Conservation (phyloP, 1,140 invertebrate species). For the Adoxophyes honmai region DNA sequence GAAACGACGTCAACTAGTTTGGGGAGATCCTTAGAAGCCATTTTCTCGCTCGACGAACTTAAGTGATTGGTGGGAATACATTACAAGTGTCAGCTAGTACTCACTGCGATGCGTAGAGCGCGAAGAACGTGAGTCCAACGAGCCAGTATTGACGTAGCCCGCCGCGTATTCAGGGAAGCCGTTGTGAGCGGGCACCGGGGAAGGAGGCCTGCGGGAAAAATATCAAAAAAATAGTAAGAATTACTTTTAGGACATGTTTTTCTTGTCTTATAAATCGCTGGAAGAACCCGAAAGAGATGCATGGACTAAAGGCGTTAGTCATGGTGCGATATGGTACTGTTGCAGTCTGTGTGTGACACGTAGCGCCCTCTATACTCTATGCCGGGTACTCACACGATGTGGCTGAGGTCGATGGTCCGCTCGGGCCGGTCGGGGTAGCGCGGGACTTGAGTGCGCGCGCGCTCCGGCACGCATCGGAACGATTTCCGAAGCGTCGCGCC, state of each 20-base stretch:
- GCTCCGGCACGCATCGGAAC: constrained; percentile 96
- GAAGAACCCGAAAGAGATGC: too few relatives aligned
- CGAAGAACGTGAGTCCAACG: constrained; percentile 88
- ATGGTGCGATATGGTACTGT: too few relatives aligned
- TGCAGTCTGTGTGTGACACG: too few relatives aligned
- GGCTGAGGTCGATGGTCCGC: constrained; percentile 94
- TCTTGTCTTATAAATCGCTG: too few relatives aligned
- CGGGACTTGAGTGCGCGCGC: constrained; percentile 86
- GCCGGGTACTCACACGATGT: constrained; percentile 90
- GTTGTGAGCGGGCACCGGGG: constrained; percentile 92
- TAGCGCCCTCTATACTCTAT: too few relatives aligned
- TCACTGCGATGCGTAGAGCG: constrained; percentile 70
- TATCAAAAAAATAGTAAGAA: neutral
- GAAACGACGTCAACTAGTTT: too few relatives aligned
- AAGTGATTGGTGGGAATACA: too few relatives aligned
- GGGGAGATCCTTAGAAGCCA: too few relatives aligned
- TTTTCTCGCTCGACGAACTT: too few relatives aligned
- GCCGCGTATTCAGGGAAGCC: constrained; percentile 87
- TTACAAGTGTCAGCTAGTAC: constrained; percentile 26
- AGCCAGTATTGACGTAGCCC: constrained; percentile 87
- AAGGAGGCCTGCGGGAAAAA: constrained; percentile 83
- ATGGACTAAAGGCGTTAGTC: neutral
- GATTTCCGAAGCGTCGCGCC: constrained; percentile 97
- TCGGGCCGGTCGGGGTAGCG: constrained; percentile 95
- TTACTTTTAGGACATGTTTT: too few relatives aligned